Conservation (phyloP, 2,888 invertebrate genomes). For the Invenusta paracnida region DNA sequence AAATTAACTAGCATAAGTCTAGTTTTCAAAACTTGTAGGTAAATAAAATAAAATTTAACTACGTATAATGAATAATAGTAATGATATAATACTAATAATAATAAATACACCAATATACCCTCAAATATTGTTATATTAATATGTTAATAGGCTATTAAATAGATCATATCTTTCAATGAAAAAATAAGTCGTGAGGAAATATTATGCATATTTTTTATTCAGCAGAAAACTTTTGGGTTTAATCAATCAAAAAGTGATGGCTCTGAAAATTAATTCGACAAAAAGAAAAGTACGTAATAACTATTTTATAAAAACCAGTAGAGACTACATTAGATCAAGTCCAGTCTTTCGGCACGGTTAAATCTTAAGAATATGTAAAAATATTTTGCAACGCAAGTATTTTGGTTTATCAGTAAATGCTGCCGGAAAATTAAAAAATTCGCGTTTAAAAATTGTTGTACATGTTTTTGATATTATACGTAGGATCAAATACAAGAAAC, state of each 20-base stretch:
- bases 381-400: neutral
- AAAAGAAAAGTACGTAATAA: too few species aligned
- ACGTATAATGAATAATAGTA: too few species aligned
- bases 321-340: neutral
- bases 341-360: neutral
- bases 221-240: neutral
- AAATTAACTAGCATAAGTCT: neutral
- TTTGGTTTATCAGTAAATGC: neutral
- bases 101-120: too few species aligned
- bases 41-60: neutral
- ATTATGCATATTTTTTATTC: neutral
- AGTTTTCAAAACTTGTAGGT: neutral
- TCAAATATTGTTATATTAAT: neutral
- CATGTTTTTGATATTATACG: neutral
- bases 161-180: neutral
- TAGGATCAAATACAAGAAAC: slow-evolving; percentile 4
- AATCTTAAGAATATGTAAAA: neutral
- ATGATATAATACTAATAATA: too few species aligned
- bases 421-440: neutral
- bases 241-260: neutral
- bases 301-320: neutral
- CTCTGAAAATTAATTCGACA: neutral
- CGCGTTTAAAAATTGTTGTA: neutral
- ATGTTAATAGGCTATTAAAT: neutral
- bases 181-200: neutral